Evolutionary conservation across 1,140 invertebrate species (phyloP), one percentile per base, ranked within the genome.

Genomic region (Gonatopus flavifemur): DNA sequence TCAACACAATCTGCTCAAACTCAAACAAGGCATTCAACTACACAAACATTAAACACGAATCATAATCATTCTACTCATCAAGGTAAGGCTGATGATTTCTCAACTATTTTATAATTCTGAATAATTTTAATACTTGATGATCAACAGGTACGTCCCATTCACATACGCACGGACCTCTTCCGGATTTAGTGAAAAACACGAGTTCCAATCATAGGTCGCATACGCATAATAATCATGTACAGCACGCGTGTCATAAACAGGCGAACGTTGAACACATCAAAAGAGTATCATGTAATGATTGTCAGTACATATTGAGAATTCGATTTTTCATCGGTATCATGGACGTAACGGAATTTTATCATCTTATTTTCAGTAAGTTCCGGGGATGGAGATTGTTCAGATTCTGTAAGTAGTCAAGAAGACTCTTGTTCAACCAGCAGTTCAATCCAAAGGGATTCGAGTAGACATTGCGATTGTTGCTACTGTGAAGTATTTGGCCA

Each of bases 401-500:
- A 81, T 63, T 77, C 74, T 9, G 70, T 67, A 13, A 79, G 77
- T 47, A 80, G 74, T 46, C 75, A 80, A 32, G 81, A 80, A 49
- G 81, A 83, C 52, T 78, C 81, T 42, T 84, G 83, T 55, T 86
- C 84, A 7, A 76, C 79, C 3, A 78, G 71, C 38, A 77, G 76
- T 25, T 77, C 77, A 6, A 74, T 70, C 1, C 76, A 75, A 16
- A 64, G 82, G 39, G 84, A 85, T 55, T 78, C 80, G 8, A 49
- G 81, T 44, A 62, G 83, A 62, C 84, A 87, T 59, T 88, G 86
- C 70, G 84, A 86, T 64, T 88, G 86, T 71, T 87, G 86, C 67
- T 87, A 87, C 64, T 88, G 86, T 67, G 85, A 88, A 74, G 84
- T 87, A 43, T 87, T 88, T 71, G 86, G 86, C 3, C 86, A 86